Evolutionary conservation across 2,113 vertebrate species (phyloP).

Genomic region (Salvelinus namaycush): DNA sequence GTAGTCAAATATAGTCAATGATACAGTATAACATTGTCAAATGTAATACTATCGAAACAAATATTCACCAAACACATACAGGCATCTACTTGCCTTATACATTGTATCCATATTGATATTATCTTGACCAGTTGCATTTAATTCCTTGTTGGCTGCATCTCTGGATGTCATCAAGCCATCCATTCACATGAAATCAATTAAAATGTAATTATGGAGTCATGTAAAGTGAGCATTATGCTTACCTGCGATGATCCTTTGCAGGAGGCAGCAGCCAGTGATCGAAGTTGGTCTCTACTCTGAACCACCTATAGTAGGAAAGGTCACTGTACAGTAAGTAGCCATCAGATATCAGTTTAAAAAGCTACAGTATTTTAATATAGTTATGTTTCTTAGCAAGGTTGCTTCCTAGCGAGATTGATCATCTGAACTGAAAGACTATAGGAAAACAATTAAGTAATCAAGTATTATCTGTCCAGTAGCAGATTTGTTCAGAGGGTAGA

Average conservation of each 20-base stretch:
- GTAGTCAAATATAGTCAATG: not conserved
- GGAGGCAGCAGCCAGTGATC: constrained; percentile 90
- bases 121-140: constrained; percentile 84
- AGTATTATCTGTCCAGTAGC: too few relatives aligned
- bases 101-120: constrained; percentile 80
- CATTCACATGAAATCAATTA: not conserved
- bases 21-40: not conserved
- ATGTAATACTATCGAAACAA: not conserved
- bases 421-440: too few relatives aligned
- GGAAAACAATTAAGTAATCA: too few relatives aligned
- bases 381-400: too few relatives aligned
- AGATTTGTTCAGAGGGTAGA: too few relatives aligned
- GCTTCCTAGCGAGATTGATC: too few relatives aligned
- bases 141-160: constrained; percentile 81
- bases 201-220: not conserved
- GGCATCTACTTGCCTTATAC: constrained; percentile 76
- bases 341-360: too few relatives aligned
- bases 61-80: not conserved
- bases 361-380: too few relatives aligned
- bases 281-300: constrained; percentile 90
- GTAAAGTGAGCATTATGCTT: constrained; percentile 12
- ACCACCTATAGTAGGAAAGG: constrained; percentile 80
- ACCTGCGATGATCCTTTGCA: constrained; percentile 81
- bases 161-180: constrained; percentile 55
- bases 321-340: too few relatives aligned